Evolutionary conservation across 2,113 vertebrate species (phyloP).

Genomic region (Eupsittula cactorum): DNA sequence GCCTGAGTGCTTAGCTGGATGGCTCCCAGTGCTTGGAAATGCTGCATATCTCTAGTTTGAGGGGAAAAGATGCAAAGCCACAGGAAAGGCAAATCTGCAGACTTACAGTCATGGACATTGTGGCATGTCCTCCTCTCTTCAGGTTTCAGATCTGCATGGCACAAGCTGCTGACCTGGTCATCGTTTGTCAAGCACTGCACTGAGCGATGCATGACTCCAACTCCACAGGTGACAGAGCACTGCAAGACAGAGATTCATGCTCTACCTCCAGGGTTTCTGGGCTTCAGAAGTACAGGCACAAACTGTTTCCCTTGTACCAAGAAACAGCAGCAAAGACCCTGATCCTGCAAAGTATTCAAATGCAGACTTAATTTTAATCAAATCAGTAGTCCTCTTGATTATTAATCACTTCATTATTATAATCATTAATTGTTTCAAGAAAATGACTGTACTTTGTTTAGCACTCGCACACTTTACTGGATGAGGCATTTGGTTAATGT

Average conservation of each 20-base stretch:
- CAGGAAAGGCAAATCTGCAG: not conserved
- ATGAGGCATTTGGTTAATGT: not conserved
- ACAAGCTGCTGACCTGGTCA: slow-evolving; percentile 79
- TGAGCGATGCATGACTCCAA: slow-evolving; percentile 86
- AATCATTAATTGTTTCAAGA: not conserved
- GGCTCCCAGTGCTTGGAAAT: not conserved
- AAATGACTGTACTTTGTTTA: not conserved
- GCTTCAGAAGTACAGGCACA: not conserved
- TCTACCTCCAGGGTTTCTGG: not conserved
- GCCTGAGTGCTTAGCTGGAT: not conserved
- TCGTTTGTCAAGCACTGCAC: slow-evolving; percentile 85
- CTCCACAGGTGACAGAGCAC: slow-evolving; percentile 90
- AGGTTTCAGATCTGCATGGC: slow-evolving; percentile 77
- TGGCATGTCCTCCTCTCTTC: slow-evolving; percentile 82
- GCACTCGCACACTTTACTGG: not conserved
- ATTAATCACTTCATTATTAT: not conserved
- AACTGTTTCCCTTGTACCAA: not conserved
- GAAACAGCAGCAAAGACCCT: not conserved
- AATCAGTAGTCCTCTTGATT: not conserved
- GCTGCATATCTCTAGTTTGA: not conserved
- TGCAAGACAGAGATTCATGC: slow-evolving; percentile 11
- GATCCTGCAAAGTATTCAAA: not conserved
- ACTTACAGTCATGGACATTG: slow-evolving; percentile 87
- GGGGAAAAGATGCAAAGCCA: not conserved
- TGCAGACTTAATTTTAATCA: not conserved